Base-by-base conservation (phyloP, 1,140 invertebrate species). In the Capitella teleta region DNA sequence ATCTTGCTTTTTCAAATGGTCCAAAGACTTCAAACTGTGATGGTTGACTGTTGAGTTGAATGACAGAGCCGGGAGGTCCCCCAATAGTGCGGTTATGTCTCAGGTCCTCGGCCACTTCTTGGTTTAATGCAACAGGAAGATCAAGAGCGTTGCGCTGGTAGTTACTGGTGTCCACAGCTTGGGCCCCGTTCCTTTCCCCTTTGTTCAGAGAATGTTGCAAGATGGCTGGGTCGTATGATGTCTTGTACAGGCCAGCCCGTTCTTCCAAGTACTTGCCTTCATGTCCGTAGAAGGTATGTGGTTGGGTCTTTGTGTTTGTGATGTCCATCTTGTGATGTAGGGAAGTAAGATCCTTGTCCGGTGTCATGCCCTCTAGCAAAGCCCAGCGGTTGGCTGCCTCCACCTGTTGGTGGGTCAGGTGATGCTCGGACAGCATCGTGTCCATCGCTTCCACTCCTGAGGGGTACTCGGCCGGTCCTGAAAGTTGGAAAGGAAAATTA, bases 181-280 rank as follows among this genome's bases (percentile, higher is more conserved):
- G 58, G 4, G 60, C 51, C 0, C 57, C 59, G 38, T 57, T 57
- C 2, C 44, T 47, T 28, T 60, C 51, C 8, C 47, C 19, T 1
- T 57, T 47, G 43, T 62, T 65, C 62, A 70, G 61, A 12, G 55
- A 57, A 37, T 30, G 16, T 14, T 26, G 25, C 19, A 69, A 53
- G 6, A 53, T 52, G 24, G 67, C 58, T 0, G 68, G 68, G 24
- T 58, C 50, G 47, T 68, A 69, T 48, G 56, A 64, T 5, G 68
- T 70, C 53, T 62, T 57, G 49, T 70, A 70, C 36, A 70, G 42
- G 5, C 64, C 66, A 18, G 67, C 66, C 32, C 67, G 41, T 42
- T 69, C 67, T 51, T 64, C 64, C 34, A 64, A 63, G 55, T 61
- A 68, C 42, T 57, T 58, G 12, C 65, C 62, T 34, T 68, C 66